Conservation (phyloP, 1,140 invertebrate species). For the Drosophila cardini region DNA sequence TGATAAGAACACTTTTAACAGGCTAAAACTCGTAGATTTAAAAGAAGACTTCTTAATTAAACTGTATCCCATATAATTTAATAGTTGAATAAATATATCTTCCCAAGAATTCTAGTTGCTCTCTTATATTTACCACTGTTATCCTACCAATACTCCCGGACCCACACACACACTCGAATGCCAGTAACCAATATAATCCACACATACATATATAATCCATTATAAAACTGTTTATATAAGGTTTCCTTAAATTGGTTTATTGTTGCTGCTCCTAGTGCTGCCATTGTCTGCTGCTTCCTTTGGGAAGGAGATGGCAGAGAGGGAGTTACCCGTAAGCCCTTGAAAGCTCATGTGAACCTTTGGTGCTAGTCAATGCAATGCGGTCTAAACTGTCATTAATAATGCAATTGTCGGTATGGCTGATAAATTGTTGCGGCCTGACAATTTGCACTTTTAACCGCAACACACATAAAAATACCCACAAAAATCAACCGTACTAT, state of each 20-base stretch:
- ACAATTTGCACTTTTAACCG: slow-evolving; percentile 69
- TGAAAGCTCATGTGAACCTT: slow-evolving; percentile 29
- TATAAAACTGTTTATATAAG: slow-evolving; percentile 80
- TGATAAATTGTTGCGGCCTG: slow-evolving; percentile 77
- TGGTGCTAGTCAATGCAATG: slow-evolving; percentile 47
- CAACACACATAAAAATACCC: slow-evolving; percentile 46
- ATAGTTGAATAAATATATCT: background rate
- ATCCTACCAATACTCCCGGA: background rate
- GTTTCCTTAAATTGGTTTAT: slow-evolving; percentile 82
- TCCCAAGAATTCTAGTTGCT: slow-evolving; percentile 19
- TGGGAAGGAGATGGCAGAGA: background rate
- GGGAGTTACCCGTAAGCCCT: slow-evolving; percentile 59
- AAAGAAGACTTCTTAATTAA: too few relatives aligned
- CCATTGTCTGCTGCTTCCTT: background rate
- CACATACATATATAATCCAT: slow-evolving; percentile 72
- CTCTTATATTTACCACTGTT: slow-evolving; percentile 5
- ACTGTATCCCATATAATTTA: too few relatives aligned
- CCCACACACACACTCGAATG: background rate
- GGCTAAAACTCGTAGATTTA: too few relatives aligned
- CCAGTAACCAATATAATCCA: background rate
- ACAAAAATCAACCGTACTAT: background rate
- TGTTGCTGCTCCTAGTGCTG: slow-evolving; percentile 46
- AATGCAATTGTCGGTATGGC: slow-evolving; percentile 71
- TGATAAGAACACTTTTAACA: too few relatives aligned
- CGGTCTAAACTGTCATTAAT: slow-evolving; percentile 77